Percentiles rank a stretch among this genome's conserved stretches.
Evolutionary conservation across 2,113 vertebrate species (phyloP).

Genomic region (Patagioenas fasciata): DNA sequence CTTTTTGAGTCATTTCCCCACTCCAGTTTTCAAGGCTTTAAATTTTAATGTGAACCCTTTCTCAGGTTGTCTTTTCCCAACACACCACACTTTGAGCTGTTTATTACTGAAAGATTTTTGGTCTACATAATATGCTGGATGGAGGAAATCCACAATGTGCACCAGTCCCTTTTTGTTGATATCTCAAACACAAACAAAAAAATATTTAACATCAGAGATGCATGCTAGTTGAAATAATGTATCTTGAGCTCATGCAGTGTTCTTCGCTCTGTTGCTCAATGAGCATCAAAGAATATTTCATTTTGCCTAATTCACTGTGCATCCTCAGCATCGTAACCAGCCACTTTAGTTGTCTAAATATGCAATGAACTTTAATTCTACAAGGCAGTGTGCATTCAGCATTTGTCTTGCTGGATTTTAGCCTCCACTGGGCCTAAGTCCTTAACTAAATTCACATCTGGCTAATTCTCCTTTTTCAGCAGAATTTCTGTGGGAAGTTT

Average conservation of each 20-base stretch:
- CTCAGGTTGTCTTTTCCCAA: conserved; percentile 22
- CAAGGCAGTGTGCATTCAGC: not conserved
- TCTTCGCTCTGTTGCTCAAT: not conserved
- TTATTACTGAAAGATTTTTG: not conserved
- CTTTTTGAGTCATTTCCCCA: conserved; percentile 10
- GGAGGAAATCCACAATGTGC: not conserved
- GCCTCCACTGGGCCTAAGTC: not conserved
- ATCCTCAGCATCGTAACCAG: conserved; percentile 20
- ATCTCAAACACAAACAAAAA: not conserved
- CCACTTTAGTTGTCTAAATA: conserved; percentile 28
- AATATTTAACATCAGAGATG: not conserved
- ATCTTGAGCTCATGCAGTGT: not conserved
- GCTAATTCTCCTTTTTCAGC: not conserved
- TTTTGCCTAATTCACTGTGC: conserved; percentile 17
- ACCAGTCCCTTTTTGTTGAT: not conserved
- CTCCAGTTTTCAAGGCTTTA: conserved; percentile 51
- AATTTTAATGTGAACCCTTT: conserved; percentile 53
- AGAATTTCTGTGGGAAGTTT: not conserved
- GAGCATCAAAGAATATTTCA: conserved; percentile 6
- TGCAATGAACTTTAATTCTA: not conserved
- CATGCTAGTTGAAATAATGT: not conserved
- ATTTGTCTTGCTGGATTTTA: not conserved
- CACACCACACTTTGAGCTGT: not conserved
- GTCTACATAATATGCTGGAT: not conserved
- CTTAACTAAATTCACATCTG: not conserved